These are phyloP conservation scores for Leptopilina clavipes DNA, from an alignment of 1,140 invertebrate species.

Conservation along the genomic window DNA sequence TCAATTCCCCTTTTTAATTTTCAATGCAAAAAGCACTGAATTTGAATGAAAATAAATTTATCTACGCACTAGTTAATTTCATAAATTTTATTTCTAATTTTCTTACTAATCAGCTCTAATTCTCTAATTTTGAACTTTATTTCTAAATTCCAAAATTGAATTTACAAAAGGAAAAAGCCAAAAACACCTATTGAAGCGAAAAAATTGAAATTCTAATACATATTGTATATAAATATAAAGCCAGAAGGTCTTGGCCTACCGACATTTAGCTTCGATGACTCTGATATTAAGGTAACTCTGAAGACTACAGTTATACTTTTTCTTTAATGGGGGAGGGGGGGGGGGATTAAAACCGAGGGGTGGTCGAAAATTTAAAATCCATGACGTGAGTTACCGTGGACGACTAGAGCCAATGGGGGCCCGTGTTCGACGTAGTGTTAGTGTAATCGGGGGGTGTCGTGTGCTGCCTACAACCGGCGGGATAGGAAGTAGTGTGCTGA, in stretches of 20 bases:
- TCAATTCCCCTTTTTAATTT: too few relatives aligned
- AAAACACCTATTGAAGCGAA: not conserved
- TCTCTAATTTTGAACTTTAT: too few relatives aligned
- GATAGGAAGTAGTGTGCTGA: constrained; percentile 73
- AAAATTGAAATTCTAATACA: not conserved
- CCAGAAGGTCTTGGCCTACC: constrained; percentile 25
- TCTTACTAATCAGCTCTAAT: too few relatives aligned
- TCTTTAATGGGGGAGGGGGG: not conserved
- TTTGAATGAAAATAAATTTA: too few relatives aligned
- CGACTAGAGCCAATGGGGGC: constrained; percentile 74
- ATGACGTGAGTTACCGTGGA: constrained; percentile 75
- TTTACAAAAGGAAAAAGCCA: too few relatives aligned
- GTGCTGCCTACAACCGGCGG: constrained; percentile 73
- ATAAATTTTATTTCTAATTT: not conserved
- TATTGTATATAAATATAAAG: too few relatives aligned
- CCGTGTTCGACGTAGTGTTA: constrained; percentile 74
- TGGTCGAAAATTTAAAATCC: constrained; percentile 67
- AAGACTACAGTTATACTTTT: not conserved
- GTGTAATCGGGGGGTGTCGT: constrained; percentile 74
- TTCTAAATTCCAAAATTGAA: too few relatives aligned
- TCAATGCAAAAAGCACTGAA: not conserved
- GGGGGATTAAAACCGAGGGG: constrained; percentile 40
- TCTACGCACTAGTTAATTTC: not conserved
- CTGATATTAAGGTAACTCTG: constrained; percentile 16
- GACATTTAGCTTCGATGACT: constrained; percentile 3